Percentiles rank a stretch among this genome's conserved stretches.
phyloP scores from a whole-genome alignment of 2,797 vertebrate genomes.

The Brachyrhaphis roseni region DNA sequence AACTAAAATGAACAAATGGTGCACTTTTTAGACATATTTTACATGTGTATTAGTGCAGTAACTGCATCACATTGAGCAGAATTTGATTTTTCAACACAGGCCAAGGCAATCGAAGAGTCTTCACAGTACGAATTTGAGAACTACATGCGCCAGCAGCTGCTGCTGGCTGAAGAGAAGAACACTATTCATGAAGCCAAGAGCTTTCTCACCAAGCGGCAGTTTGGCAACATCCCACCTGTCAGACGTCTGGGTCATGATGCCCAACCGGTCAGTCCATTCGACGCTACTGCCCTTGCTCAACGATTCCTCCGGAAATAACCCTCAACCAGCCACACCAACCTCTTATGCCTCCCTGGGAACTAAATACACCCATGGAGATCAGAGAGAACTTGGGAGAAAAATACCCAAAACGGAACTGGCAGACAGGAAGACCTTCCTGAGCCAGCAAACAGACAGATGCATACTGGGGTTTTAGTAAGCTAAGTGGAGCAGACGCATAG shows the following conservation, averaged over 20 bases:
- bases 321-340: conserved; percentile 18
- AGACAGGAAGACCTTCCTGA: conserved; percentile 20
- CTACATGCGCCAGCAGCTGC: conserved; percentile 99
- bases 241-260: conserved; percentile 95
- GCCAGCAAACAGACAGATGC: conserved; percentile 30
- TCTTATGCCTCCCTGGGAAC: conserved; percentile 33
- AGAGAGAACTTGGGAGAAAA: conserved; percentile 37
- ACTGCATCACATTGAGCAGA: conserved; percentile 21
- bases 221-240: conserved; percentile 91
- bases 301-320: conserved; percentile 93
- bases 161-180: conserved; percentile 98
- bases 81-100: conserved; percentile 72
- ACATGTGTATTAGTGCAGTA: not conserved
- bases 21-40: not conserved
- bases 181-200: conserved; percentile 93
- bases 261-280: conserved; percentile 94
- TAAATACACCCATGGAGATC: conserved; percentile 30
- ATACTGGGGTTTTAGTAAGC: conserved; percentile 36
- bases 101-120: conserved; percentile 94
- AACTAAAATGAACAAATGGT: not conserved
- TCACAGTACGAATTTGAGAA: conserved; percentile 99
- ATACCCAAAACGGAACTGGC: conserved; percentile 40
- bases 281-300: conserved; percentile 95
- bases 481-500: conserved; percentile 29
- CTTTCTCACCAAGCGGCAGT: conserved; percentile 92